Evolutionary conservation across 2,888 invertebrate species (phyloP).

Genomic region (Resseliella maxima): DNA sequence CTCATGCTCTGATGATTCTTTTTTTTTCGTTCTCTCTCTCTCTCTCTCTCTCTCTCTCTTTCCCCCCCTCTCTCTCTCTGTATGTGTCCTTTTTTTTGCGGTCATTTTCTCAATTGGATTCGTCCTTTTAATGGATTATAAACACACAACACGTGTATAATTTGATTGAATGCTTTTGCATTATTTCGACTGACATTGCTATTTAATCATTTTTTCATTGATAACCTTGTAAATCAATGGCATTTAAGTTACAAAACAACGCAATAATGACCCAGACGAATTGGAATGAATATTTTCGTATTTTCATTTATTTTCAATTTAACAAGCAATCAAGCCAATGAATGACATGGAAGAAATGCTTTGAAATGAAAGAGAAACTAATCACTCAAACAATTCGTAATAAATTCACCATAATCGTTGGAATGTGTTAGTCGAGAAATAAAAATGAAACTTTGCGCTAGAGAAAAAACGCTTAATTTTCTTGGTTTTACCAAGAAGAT

Average conservation of each 20-base stretch:
- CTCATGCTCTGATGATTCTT: background rate
- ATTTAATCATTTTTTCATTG: conserved; percentile 33
- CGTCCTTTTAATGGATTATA: background rate
- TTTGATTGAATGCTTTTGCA: background rate
- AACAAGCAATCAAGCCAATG: background rate
- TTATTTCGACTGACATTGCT: conserved; percentile 4
- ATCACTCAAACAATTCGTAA: background rate
- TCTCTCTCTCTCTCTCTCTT: background rate
- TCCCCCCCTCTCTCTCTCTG: background rate
- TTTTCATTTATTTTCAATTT: background rate
- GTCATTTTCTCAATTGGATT: no score
- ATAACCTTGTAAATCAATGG: conserved; percentile 15
- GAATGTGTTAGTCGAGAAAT: no score
- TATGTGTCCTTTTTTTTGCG: background rate
- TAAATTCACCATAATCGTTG: background rate
- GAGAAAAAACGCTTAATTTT: no score
- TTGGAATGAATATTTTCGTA: background rate
- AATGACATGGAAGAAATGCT: background rate
- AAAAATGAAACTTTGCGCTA: no score
- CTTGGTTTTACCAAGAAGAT: no score
- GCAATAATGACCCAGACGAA: background rate
- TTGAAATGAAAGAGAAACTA: no score
- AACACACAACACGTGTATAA: background rate
- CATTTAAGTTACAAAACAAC: background rate
- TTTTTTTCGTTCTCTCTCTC: background rate